These are phyloP conservation scores for Drosophila micromelanica DNA, from an alignment of 1,140 invertebrate genomes.

Conservation along the genomic window DNA sequence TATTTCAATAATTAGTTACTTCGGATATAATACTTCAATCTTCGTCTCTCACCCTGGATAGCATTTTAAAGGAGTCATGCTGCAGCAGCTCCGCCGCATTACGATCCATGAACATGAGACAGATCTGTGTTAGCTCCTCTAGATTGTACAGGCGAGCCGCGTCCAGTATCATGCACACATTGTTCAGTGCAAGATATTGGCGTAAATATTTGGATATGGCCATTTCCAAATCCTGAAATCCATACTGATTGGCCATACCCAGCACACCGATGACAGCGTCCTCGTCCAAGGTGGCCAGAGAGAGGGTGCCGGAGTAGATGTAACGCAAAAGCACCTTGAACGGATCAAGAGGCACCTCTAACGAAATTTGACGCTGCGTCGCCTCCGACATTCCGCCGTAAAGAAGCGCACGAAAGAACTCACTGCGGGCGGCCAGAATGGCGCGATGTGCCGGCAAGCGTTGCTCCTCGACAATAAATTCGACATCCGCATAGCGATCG, in stretches of 20 bases:
- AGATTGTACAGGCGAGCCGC: slow-evolving; percentile 90
- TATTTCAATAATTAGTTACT: neutral
- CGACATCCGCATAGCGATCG: slow-evolving; percentile 96
- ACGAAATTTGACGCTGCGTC: slow-evolving; percentile 91
- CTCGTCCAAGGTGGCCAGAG: slow-evolving; percentile 92
- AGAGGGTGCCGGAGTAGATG: slow-evolving; percentile 96
- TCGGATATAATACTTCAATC: neutral
- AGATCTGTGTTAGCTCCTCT: slow-evolving; percentile 87
- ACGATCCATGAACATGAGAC: slow-evolving; percentile 93
- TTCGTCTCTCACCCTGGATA: slow-evolving; percentile 89
- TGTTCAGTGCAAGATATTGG: slow-evolving; percentile 93
- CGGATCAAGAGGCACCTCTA: slow-evolving; percentile 93
- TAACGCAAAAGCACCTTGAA: slow-evolving; percentile 97
- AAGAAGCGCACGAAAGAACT: slow-evolving; percentile 96
- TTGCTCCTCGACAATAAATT: slow-evolving; percentile 93
- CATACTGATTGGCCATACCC: slow-evolving; percentile 97
- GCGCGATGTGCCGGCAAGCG: slow-evolving; percentile 94
- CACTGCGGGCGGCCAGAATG: slow-evolving; percentile 93
- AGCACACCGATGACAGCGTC: slow-evolving; percentile 94
- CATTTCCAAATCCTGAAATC: slow-evolving; percentile 95
- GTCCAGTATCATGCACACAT: slow-evolving; percentile 97
- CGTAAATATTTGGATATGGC: slow-evolving; percentile 97
- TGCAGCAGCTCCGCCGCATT: slow-evolving; percentile 93
- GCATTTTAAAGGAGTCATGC: slow-evolving; percentile 92
- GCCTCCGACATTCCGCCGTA: slow-evolving; percentile 97